These are phyloP conservation scores for Seladonia tumulorum DNA, from an alignment of 2,888 invertebrate genomes.

Conservation along the genomic window DNA sequence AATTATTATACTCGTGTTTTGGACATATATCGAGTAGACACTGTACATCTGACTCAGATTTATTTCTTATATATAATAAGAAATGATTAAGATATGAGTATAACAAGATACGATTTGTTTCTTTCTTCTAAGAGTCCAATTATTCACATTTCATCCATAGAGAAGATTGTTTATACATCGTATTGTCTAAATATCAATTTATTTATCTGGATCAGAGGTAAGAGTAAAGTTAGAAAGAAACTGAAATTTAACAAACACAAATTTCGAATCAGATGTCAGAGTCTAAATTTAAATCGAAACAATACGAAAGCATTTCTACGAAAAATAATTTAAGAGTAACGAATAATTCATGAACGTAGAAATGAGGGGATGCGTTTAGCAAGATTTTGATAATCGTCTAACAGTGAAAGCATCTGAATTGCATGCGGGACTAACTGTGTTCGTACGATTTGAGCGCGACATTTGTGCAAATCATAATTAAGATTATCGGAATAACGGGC, in stretches of 20 bases:
- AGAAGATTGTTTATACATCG: background rate
- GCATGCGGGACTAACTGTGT: background rate
- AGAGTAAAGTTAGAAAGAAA: background rate
- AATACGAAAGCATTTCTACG: background rate
- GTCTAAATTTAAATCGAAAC: background rate
- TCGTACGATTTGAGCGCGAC: background rate
- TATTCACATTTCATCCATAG: no score
- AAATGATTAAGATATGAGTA: no score
- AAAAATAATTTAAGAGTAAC: background rate
- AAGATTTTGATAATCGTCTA: background rate
- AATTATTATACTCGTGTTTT: no score
- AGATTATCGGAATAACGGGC: background rate
- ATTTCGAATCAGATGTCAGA: background rate
- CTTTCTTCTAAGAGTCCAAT: no score
- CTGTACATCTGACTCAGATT: no score
- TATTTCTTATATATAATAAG: no score
- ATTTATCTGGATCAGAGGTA: background rate
- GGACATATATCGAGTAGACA: no score
- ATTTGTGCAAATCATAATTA: background rate
- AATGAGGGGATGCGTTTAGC: background rate
- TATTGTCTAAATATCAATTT: background rate
- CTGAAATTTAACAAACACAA: background rate
- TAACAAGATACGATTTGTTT: no score
- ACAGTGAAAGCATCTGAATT: background rate
- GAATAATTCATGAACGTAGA: background rate